Evolutionary conservation across 2,113 vertebrate species (phyloP).

Genomic region (Phalacrocorax brasilianus): DNA sequence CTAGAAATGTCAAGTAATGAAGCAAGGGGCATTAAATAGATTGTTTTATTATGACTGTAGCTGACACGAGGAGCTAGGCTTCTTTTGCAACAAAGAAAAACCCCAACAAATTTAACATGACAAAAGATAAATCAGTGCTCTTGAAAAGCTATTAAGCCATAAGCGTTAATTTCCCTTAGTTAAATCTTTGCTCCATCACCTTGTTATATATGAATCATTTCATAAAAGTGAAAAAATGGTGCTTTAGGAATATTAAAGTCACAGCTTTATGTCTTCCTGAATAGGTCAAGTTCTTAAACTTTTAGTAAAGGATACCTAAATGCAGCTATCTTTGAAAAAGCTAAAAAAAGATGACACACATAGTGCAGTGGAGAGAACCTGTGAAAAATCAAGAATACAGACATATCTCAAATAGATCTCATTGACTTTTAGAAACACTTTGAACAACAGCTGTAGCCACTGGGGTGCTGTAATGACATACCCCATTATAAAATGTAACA

Average conservation of each 20-base stretch:
- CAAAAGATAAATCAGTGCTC: slow-evolving; percentile 68
- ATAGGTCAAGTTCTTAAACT: slow-evolving; percentile 59
- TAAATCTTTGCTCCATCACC: slow-evolving; percentile 67
- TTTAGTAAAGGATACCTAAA: slow-evolving; percentile 52
- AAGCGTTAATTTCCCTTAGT: slow-evolving; percentile 74
- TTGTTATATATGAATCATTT: slow-evolving; percentile 61
- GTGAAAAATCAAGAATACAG: slow-evolving; percentile 64
- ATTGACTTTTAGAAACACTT: slow-evolving; percentile 74
- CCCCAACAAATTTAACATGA: slow-evolving; percentile 59
- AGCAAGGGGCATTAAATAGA: neutral
- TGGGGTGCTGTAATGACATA: slow-evolving; percentile 78
- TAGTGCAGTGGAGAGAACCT: neutral
- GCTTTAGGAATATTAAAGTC: slow-evolving; percentile 35
- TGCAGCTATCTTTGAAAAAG: slow-evolving; percentile 43
- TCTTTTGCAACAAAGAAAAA: slow-evolving; percentile 54
- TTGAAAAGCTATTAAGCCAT: slow-evolving; percentile 60
- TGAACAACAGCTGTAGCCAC: slow-evolving; percentile 76
- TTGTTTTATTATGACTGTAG: neutral
- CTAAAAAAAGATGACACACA: slow-evolving; percentile 25
- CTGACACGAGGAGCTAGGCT: neutral
- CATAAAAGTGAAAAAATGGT: slow-evolving; percentile 50
- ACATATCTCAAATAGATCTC: slow-evolving; percentile 68
- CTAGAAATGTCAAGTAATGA: slow-evolving; percentile 9
- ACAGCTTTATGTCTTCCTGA: slow-evolving; percentile 45
- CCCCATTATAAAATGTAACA: slow-evolving; percentile 79